Evolutionary conservation across 2,888 invertebrate genomes (phyloP).

Genomic region (Seira ritae): DNA sequence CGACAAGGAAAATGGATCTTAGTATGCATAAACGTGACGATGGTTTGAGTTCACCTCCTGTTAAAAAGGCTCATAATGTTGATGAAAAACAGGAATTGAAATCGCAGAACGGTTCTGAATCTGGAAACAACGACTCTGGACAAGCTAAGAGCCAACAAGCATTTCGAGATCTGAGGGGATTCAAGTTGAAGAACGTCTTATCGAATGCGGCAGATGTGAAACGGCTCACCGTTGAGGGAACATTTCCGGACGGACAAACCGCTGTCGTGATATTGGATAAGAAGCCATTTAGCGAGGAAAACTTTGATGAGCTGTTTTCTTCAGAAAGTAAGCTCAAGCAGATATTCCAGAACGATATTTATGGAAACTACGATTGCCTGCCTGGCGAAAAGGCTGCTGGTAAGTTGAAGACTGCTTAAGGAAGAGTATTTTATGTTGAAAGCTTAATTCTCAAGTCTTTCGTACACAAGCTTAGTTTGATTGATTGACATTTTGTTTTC

Average conservation of each 20-base stretch:
- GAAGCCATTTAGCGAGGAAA: slow-evolving; percentile 84
- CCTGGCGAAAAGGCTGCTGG: slow-evolving; percentile 81
- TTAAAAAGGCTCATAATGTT: slow-evolving; percentile 41
- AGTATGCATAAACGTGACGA: slow-evolving; percentile 47
- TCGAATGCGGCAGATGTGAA: slow-evolving; percentile 85
- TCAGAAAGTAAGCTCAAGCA: slow-evolving; percentile 80
- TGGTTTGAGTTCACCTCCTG: slow-evolving; percentile 23
- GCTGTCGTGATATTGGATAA: slow-evolving; percentile 89
- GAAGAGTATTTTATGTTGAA: no score
- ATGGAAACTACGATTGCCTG: slow-evolving; percentile 87
- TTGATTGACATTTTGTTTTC: slow-evolving; percentile 55
- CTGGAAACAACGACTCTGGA: background rate
- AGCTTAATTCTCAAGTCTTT: background rate
- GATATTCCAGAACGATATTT: slow-evolving; percentile 88
- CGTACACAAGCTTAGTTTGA: slow-evolving; percentile 22
- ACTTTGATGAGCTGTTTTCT: slow-evolving; percentile 79
- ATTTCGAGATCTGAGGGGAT: slow-evolving; percentile 76
- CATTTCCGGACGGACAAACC: slow-evolving; percentile 80
- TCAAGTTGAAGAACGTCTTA: slow-evolving; percentile 82
- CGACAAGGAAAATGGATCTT: slow-evolving; percentile 37
- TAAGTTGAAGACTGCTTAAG: slow-evolving; percentile 75
- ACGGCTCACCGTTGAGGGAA: slow-evolving; percentile 83
- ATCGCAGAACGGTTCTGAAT: slow-evolving; percentile 6
- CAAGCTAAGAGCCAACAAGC: background rate
- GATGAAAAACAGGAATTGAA: slow-evolving; percentile 41